phyloP scores from a whole-genome alignment of 2,113 vertebrate species.

The Protobothrops mucrosquamatus region DNA sequence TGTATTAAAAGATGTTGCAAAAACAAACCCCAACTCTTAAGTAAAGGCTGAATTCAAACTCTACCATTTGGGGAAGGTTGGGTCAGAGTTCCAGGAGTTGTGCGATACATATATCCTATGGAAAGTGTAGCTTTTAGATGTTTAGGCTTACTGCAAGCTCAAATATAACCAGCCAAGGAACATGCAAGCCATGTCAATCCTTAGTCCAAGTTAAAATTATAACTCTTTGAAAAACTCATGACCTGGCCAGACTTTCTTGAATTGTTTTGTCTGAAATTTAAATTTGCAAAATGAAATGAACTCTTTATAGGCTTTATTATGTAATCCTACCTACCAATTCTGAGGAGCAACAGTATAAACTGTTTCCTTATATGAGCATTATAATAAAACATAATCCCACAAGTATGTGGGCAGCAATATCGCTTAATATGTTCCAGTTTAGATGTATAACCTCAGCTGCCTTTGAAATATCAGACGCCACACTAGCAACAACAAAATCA shows the following conservation, averaged over 20 bases:
- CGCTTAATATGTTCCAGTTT: background rate
- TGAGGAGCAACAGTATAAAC: background rate
- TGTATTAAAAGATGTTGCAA: background rate
- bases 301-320: slow-evolving; percentile 6
- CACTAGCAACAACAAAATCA: background rate
- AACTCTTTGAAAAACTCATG: background rate
- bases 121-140: background rate
- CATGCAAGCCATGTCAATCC: background rate
- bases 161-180: background rate
- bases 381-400: background rate
- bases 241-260: slow-evolving; percentile 22
- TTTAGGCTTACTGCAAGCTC: slow-evolving; percentile 14
- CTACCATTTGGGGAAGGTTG: background rate
- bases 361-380: background rate
- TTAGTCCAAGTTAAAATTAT: background rate
- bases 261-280: background rate
- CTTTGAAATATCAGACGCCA: background rate
- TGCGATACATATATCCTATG: background rate
- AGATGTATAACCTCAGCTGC: background rate
- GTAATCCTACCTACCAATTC: background rate
- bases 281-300: fast-evolving
- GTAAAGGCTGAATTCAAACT: background rate
- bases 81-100: background rate
- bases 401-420: background rate
- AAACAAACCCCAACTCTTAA: background rate